Evolutionary conservation across 2,797 vertebrate genomes (phyloP).

Genomic region (Macroramphosus scolopax): DNA sequence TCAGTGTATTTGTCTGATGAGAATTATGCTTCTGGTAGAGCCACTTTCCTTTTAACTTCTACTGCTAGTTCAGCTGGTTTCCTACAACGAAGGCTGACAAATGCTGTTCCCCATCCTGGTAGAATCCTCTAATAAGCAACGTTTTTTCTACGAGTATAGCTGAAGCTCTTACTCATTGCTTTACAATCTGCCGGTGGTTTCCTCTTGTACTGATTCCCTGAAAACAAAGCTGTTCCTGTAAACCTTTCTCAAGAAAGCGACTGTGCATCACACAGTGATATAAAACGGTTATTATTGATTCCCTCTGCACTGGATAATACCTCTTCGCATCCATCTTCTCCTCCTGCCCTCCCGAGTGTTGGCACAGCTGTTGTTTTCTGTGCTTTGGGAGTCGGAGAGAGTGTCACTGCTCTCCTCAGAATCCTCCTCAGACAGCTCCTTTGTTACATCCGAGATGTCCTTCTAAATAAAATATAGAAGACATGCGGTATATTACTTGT

Average conservation of each 20-base stretch:
- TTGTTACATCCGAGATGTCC: constrained; percentile 85
- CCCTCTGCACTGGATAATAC: constrained; percentile 60
- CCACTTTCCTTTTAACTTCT: constrained; percentile 17
- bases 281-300: constrained; percentile 2
- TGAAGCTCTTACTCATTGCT: neutral
- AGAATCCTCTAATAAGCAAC: neutral
- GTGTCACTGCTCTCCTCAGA: constrained; percentile 93
- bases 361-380: constrained; percentile 82
- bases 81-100: constrained; percentile 36
- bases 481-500: neutral
- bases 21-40: constrained; percentile 16
- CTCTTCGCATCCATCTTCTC: constrained; percentile 91
- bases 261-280: neutral
- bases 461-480: constrained; percentile 76
- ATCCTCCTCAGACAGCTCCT: constrained; percentile 89
- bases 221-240: too few relatives aligned
- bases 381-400: constrained; percentile 86
- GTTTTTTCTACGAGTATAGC: neutral
- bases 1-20: constrained; percentile 22
- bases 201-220: neutral
- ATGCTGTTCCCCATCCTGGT: constrained; percentile 34
- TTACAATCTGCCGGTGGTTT: neutral
- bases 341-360: constrained; percentile 81
- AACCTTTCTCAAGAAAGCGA: neutral
- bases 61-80: constrained; percentile 39